Base-by-base conservation (phyloP, 2,113 vertebrate genomes). In the Erythrocercus mccallii region DNA sequence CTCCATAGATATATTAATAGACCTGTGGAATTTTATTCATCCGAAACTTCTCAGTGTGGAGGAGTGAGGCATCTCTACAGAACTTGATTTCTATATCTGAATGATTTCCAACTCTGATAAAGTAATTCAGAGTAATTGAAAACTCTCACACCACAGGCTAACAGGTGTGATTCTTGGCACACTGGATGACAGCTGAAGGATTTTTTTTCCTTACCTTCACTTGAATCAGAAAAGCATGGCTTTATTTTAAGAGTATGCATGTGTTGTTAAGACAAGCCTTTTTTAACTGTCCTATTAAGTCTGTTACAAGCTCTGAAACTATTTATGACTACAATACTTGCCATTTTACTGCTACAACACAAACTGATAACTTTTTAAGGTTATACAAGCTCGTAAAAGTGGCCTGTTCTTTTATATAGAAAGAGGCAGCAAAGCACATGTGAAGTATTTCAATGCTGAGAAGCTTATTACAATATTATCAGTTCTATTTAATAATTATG, bases 161-260 rank as follows among this genome's bases (percentile, higher is more conserved):
- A 84, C 77, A 99, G 97, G 89, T 99, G 98, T 47, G 98, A 98
- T 98, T 98, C 88, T 98, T 99, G 97, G 71, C 68, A 86, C 22
- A 50, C 30, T 18, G 23, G 6, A 54, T 73, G 51, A 92, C 31
- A 69, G 45, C n/a, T 78, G 45, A 61, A 92, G 18, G n/a, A 40
- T 33, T 48, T 81, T 45, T 47, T 81, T 57, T 3, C 21, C 12
- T 77, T 80, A 9, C 10, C 15, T 86, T 86, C 24, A 38, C 22
- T 21, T 0, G 0, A 23, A 38, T 61, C 33, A 51, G 57, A 62
- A 79, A 64, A 79, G 2, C 4, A 25, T 25, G 13, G 14, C 22
- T 35, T 47, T 61, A 11, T 44, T 78, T 87, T 72, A 90, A 53
- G 54, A 28, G 13, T 48, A 62, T 51, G 19, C 14, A 35, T 1